These are phyloP conservation scores for Polymixis lichenea DNA, from an alignment of 2,888 invertebrate genomes.

Conservation along the genomic window DNA sequence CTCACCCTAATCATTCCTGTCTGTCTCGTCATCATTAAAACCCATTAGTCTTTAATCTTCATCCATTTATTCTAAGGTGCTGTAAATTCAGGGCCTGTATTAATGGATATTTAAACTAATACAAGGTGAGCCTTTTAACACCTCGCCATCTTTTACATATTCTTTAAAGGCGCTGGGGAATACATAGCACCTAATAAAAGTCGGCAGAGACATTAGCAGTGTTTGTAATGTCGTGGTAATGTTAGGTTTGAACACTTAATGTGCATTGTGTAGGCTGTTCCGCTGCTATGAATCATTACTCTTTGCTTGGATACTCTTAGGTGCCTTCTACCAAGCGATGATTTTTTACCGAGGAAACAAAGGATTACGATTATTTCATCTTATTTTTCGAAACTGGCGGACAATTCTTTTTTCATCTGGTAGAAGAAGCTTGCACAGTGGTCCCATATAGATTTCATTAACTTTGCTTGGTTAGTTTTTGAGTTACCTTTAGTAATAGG, in stretches of 20 bases:
- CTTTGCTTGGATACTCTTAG: background rate
- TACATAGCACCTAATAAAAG: conserved; percentile 50
- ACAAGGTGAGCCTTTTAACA: conserved; percentile 15
- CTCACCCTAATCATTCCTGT: background rate
- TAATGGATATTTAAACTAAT: conserved; percentile 39
- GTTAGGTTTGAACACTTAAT: conserved; percentile 1
- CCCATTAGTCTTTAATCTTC: background rate
- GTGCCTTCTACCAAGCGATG: background rate
- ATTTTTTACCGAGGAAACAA: background rate
- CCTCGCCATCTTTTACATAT: conserved; percentile 14
- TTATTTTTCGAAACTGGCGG: too few relatives aligned
- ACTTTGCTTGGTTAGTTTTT: too few relatives aligned
- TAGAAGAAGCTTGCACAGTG: too few relatives aligned
- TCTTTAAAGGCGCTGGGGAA: conserved; percentile 15
- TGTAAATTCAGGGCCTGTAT: conserved; percentile 25
- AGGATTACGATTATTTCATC: too few relatives aligned
- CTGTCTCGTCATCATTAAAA: background rate
- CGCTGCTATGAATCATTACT: conserved; percentile 8
- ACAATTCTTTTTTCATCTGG: too few relatives aligned
- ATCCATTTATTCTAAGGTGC: background rate
- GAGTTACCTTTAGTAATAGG: too few relatives aligned
- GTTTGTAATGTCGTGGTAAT: background rate
- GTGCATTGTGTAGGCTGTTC: background rate
- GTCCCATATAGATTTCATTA: too few relatives aligned
- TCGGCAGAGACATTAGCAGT: conserved; percentile 9